Evolutionary conservation across 2,888 invertebrate species (phyloP), one percentile per base, ranked within the genome.

Genomic region (Kuschelorhynchus macadamiae): DNA sequence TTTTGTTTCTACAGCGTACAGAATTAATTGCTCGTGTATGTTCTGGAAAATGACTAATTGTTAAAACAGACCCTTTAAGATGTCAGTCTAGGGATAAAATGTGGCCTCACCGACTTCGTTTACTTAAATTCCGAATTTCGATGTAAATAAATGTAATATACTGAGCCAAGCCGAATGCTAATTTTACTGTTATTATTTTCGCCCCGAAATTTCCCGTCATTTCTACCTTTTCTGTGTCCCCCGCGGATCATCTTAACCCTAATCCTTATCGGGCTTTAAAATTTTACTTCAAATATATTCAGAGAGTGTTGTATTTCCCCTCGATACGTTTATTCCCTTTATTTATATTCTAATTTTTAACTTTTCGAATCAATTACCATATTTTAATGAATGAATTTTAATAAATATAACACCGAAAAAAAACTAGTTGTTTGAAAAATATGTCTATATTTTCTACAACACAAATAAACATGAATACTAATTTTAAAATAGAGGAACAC

Each of bases 91-190:
- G 78, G 75, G 79, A 80, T 80, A 79, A 80, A 81, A 80, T 79
- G 79, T 78, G 79, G 79, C 71, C 78, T 76, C 76, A 74, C 76
- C 77, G 25, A 14, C 56, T 79, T 78, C 78, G 77, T 78, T 79
- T 78, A 79, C 78, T 80, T 77, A 79, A 79, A 79, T 79, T 79
- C 77, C 75, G 77, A 78, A 79, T 79, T 81, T 79, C 79, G 78
- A 81, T 79, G 79, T 78, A 78, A 80, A 80, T 81, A 79, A 79
- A 81, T 76, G 78, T 76, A 71, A 68, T 63, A 63, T 63, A 63
- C 67, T 65, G 72, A 71, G 75, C 74, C 73, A 75, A 69, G 74
- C 76, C 67, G 74, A 77, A 78, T 78, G 77, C 76, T 76, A 78
- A 78, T 78, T 76, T 74, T 68, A 68, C 68, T 68, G 68, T 68